These are phyloP conservation scores for Mixornis gularis DNA, from an alignment of 2,113 vertebrate genomes.

Conservation along the genomic window DNA sequence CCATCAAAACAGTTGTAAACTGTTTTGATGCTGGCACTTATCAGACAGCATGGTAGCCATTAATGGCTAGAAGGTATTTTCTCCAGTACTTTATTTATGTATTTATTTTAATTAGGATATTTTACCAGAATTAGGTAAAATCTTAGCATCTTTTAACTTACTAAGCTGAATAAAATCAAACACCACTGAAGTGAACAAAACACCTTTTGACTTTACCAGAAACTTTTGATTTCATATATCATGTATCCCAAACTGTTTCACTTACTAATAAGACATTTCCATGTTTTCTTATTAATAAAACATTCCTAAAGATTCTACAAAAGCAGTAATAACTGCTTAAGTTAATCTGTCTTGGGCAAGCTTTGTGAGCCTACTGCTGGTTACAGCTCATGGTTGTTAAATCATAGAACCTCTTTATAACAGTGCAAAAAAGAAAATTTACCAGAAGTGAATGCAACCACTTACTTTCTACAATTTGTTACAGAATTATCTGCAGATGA, in stretches of 20 bases:
- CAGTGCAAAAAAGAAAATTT: not conserved
- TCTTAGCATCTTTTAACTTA: not conserved
- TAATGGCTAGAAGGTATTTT: not conserved
- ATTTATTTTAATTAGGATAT: not conserved
- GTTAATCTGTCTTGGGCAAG: not conserved
- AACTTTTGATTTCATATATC: not conserved
- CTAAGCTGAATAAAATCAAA: not conserved
- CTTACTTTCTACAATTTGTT: not conserved
- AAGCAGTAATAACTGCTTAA: not conserved
- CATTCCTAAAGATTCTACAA: not conserved
- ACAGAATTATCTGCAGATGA: not conserved
- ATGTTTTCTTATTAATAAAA: not conserved
- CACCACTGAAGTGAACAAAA: not conserved
- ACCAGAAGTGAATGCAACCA: not conserved
- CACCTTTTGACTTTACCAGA: not conserved
- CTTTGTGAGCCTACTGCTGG: not conserved
- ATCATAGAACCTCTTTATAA: not conserved
- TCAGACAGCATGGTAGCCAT: not conserved
- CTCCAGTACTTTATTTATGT: not conserved
- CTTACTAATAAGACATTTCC: not conserved
- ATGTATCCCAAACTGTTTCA: not conserved
- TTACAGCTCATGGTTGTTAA: not conserved
- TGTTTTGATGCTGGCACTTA: not conserved
- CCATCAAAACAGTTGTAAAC: not conserved
- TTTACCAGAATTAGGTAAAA: not conserved